Base-by-base conservation (phyloP, 2,797 vertebrate genomes). In the Muscicapa comitata region DNA sequence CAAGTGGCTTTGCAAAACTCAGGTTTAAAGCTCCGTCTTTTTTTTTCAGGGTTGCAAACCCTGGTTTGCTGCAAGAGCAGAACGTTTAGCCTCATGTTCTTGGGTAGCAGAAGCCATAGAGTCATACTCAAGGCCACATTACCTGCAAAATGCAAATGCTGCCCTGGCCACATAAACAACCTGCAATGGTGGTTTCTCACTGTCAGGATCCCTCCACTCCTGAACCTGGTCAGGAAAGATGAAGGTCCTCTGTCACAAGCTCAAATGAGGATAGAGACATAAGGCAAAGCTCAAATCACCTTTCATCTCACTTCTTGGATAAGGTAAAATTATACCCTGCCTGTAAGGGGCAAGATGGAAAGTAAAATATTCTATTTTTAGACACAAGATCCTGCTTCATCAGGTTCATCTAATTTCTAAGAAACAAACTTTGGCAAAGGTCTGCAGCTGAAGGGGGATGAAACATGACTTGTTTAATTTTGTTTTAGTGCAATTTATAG, bases 371-470 rank as follows among this genome's bases (percentile, higher is more conserved):
- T 71, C 58, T 78, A 94, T 58, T 92, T 96, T 91, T 86, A 95
- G 93, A 70, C 18, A 38, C 28, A 40, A 72, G 82, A 45, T 85
- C 65, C 84, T 76, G 77, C 83, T 95, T 93, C 93, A 78, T 40
- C 43, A 70, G 91, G 86, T 95, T 94, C 58, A 58, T 82, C 48
- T 93, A 48, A 86, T 89, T 96, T 97, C 88, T 80, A 93, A 90
- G 90, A 94, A 92, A 91, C 50, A 83, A 94, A 93, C 91, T 83
- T 61, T 61, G 71, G 72, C 86, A 94, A 79, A 92, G 81, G 43
- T 78, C 91, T 83, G 45, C 54, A 58, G 38, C 42, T 48, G 45
- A 77, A 63, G 29, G 48, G 48, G 62, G 61, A 93, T 94, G 51
- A 80, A 94, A 91, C 35, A 78, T 35, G 15, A 95, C 79, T 95